Percentiles rank a stretch among this genome's conserved stretches.
phyloP scores from a whole-genome alignment of 2,113 vertebrate species.

The Clarias magur region DNA sequence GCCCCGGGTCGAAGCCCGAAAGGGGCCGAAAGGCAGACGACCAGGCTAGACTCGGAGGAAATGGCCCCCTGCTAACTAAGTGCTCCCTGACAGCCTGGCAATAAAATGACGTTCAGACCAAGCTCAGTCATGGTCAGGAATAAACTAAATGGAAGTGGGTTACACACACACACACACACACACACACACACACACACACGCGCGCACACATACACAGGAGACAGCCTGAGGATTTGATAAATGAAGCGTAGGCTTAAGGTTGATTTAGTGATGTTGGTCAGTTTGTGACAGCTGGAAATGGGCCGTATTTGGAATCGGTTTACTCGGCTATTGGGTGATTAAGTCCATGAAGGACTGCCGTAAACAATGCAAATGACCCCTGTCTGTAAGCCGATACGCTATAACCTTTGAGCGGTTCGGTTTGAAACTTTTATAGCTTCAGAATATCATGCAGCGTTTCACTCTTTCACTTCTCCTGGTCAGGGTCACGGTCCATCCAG shows the following conservation, averaged over 20 bases:
- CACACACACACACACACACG: background rate
- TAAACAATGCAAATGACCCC: conserved; percentile 35
- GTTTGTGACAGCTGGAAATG: conserved; percentile 42
- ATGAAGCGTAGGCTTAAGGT: conserved; percentile 7
- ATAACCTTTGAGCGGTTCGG: background rate
- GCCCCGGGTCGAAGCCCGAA: conserved; percentile 28
- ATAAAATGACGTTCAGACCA: conserved; percentile 45
- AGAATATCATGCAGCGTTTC: background rate
- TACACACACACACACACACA: conserved; percentile 25
- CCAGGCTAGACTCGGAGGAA: conserved; percentile 51
- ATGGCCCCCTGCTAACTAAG: conserved; percentile 51
- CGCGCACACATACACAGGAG: background rate
- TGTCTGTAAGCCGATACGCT: conserved; percentile 4
- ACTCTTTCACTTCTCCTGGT: background rate
- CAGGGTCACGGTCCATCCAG: background rate
- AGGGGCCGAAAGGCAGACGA: conserved; percentile 23
- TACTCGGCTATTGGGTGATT: conserved; percentile 35
- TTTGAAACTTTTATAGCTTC: conserved; percentile 4
- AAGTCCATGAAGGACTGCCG: conserved; percentile 15
- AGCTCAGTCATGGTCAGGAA: conserved; percentile 37
- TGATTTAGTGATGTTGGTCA: conserved; percentile 27
- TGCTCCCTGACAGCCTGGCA: conserved; percentile 37
- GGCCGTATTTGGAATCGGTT: conserved; percentile 34
- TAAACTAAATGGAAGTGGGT: conserved; percentile 31
- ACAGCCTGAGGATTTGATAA: conserved; percentile 16